Percentiles rank a stretch among this genome's conserved stretches.
Evolutionary conservation across 2,797 vertebrate genomes (phyloP).

Genomic region (Apogon talboti): DNA sequence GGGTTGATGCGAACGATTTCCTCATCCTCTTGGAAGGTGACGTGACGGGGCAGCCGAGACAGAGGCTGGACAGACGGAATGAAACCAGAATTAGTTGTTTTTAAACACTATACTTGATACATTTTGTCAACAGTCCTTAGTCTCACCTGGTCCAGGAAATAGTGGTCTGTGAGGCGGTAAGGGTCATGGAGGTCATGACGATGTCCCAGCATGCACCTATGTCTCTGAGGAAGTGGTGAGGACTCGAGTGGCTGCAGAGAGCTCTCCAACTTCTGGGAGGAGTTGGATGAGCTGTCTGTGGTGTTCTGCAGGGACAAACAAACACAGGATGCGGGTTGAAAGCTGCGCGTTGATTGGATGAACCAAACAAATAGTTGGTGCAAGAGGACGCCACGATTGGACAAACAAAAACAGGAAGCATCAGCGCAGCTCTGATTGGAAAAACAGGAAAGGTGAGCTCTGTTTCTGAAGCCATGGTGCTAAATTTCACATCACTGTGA

Average conservation of each 20-base stretch:
- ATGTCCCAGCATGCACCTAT: conserved; percentile 89
- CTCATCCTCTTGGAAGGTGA: conserved; percentile 94
- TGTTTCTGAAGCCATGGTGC: conserved; percentile 44
- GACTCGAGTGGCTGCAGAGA: conserved; percentile 89
- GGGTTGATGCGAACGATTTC: conserved; percentile 98
- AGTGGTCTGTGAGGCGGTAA: conserved; percentile 89
- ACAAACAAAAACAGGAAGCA: conserved; percentile 82
- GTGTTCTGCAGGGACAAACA: conserved; percentile 87
- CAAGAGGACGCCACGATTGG: conserved; percentile 53
- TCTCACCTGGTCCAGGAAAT: conserved; percentile 93
- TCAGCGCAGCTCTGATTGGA: conserved; percentile 49
- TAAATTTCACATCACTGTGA: not conserved
- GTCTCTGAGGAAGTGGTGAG: conserved; percentile 89
- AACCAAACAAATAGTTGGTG: conserved; percentile 53
- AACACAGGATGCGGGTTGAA: conserved; percentile 71
- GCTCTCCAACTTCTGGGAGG: conserved; percentile 94
- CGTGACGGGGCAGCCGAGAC: conserved; percentile 87
- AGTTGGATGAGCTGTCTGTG: conserved; percentile 98
- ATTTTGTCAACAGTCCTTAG: no score
- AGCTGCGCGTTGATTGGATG: conserved; percentile 58
- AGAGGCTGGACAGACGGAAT: conserved; percentile 78
- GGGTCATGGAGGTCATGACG: conserved; percentile 89
- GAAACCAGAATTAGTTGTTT: not conserved
- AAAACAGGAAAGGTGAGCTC: conserved; percentile 74
- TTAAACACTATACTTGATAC: no score